Evolutionary conservation across 2,113 vertebrate genomes (phyloP).

Genomic region (Athene noctua): DNA sequence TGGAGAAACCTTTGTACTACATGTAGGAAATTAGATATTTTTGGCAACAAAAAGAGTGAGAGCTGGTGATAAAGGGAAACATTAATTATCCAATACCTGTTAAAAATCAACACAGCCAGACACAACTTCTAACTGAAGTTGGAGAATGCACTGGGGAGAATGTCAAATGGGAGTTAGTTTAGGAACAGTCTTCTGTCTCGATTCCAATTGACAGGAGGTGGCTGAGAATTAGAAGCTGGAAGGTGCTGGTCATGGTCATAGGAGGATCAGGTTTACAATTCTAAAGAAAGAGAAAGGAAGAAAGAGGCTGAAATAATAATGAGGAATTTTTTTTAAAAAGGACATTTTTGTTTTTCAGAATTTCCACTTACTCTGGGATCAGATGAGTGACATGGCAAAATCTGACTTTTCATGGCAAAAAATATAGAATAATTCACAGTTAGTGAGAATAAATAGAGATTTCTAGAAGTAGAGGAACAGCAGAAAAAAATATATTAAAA

Average conservation of each 20-base stretch:
- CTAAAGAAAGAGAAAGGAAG: background rate
- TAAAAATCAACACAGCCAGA: background rate
- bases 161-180: background rate
- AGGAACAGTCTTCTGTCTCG: background rate
- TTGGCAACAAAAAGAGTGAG: background rate
- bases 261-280: background rate
- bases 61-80: background rate
- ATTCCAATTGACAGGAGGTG: background rate
- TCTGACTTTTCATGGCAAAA: background rate
- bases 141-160: background rate
- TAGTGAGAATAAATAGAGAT: background rate
- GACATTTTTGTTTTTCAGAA: fast-evolving
- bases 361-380: background rate
- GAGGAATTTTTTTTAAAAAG: background rate
- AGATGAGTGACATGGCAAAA: background rate
- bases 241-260: background rate
- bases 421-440: background rate
- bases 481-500: background rate
- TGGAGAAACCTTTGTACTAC: background rate
- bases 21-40: background rate
- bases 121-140: background rate
- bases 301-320: background rate
- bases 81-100: background rate
- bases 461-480: background rate
- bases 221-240: background rate